phyloP scores from a whole-genome alignment of 2,113 vertebrate genomes.

The Reinhardtius hippoglossoides region DNA sequence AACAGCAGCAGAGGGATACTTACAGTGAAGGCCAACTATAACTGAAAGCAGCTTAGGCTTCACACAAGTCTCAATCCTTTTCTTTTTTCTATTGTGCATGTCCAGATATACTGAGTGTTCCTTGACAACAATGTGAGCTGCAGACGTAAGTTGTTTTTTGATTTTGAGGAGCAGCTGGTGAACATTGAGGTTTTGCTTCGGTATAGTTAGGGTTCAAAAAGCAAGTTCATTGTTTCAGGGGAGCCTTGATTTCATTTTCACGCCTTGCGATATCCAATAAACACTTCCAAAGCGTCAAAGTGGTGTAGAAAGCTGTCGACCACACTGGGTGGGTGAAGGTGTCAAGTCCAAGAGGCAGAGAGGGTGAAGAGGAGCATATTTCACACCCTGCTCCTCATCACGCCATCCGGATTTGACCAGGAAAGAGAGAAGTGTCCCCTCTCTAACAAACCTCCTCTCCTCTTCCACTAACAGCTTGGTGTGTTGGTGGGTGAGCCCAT shows the following conservation, averaged over 20 bases:
- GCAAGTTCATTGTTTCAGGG: neutral
- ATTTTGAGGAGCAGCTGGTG: no score
- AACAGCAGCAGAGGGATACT: constrained; percentile 52
- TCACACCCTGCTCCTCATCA: no score
- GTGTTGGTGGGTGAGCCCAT: neutral
- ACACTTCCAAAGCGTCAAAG: no score
- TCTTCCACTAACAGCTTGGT: neutral
- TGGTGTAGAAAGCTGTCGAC: neutral
- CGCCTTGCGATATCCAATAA: constrained; percentile 1
- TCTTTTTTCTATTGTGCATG: no score
- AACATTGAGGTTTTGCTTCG: no score
- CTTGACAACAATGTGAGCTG: no score
- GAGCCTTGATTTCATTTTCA: constrained; percentile 7
- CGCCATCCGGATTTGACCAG: neutral
- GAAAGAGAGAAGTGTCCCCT: neutral
- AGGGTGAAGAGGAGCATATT: neutral
- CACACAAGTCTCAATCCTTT: constrained; percentile 18
- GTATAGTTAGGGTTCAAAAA: neutral
- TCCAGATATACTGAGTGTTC: no score
- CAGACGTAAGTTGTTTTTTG: no score
- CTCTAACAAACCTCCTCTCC: neutral
- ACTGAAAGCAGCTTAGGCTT: constrained; percentile 21
- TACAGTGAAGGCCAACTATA: constrained; percentile 28
- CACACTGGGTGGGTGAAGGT: neutral
- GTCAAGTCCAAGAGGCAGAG: neutral